Conservation (phyloP, 2,113 vertebrate genomes). For the Pitta sordida region DNA sequence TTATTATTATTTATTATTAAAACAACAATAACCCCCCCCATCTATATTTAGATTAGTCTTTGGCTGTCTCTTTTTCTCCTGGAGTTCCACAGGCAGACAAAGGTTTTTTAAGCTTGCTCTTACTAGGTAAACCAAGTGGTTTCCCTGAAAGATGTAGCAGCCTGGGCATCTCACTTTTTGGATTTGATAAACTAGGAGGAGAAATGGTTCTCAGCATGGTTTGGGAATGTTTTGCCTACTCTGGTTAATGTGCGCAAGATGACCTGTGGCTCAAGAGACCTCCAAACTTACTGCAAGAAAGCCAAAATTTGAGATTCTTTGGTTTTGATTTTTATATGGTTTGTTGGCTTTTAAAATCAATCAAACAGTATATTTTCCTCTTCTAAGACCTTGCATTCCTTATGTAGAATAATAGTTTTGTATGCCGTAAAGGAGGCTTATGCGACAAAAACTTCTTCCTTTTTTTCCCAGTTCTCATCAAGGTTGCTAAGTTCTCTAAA, state of each 20-base stretch:
- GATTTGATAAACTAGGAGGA: neutral
- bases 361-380: neutral
- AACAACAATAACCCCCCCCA: neutral
- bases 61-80: neutral
- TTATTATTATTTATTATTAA: neutral
- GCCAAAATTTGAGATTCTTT: neutral
- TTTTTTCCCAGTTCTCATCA: neutral
- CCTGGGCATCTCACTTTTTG: neutral
- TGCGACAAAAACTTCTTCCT: neutral
- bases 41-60: neutral
- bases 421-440: neutral
- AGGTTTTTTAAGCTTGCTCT: neutral
- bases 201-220: neutral
- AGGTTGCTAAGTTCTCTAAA: neutral
- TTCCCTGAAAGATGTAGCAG: neutral
- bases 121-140: neutral
- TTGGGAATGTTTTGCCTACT: neutral
- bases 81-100: neutral
- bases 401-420: neutral
- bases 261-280: neutral
- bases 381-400: neutral
- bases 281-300: neutral
- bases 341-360: neutral
- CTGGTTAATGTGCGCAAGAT: neutral
- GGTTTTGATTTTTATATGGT: neutral